Percentiles rank a stretch among this genome's conserved stretches.
phyloP scores from a whole-genome alignment of 2,113 vertebrate species.

The Tyrannus savana region DNA sequence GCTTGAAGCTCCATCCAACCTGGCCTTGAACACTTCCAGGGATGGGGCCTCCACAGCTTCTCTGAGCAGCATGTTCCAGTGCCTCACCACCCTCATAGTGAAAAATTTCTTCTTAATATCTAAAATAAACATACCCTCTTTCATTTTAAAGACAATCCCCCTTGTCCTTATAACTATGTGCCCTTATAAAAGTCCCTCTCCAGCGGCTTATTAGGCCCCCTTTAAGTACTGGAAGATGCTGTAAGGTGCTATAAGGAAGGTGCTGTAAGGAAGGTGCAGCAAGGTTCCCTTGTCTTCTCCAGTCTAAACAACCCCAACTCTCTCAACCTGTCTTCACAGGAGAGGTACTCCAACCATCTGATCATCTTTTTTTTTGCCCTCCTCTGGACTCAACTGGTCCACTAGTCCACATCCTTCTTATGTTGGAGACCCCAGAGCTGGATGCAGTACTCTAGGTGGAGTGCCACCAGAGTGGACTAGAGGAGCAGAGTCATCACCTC shows the following conservation, averaged over 20 bases:
- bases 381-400: background rate
- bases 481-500: background rate
- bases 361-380: background rate
- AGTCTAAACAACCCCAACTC: background rate
- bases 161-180: background rate
- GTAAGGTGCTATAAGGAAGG: background rate
- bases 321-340: background rate
- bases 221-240: background rate
- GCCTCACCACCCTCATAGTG: background rate
- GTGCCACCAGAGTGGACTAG: background rate
- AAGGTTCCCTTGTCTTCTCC: background rate
- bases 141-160: background rate
- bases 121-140: background rate
- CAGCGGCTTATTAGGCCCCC: background rate
- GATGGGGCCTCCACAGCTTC: background rate
- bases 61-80: background rate
- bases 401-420: background rate
- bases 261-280: no score
- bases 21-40: background rate
- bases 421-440: background rate
- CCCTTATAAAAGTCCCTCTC: background rate
- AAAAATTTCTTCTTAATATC: background rate
- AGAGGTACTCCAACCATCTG: background rate
- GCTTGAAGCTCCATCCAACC: background rate
- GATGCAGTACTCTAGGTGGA: background rate